These are phyloP conservation scores for Agrilus cyanescens DNA, from an alignment of 2,888 invertebrate genomes.

Conservation along the genomic window DNA sequence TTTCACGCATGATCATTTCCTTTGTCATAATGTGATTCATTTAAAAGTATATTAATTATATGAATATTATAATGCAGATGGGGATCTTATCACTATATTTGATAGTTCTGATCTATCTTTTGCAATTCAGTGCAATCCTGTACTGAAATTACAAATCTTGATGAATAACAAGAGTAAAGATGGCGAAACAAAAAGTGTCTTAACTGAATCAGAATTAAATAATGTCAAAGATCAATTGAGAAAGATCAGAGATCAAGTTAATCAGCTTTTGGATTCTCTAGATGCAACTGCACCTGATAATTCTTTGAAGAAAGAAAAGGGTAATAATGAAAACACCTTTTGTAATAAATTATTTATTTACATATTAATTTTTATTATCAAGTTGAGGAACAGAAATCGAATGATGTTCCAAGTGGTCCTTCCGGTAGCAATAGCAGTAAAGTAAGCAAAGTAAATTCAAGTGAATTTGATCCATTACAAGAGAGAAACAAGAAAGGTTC, in stretches of 20 bases:
- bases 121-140: conserved; percentile 55
- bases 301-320: conserved; percentile 5
- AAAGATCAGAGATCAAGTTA: conserved; percentile 46
- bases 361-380: too few relatives aligned
- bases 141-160: conserved; percentile 51
- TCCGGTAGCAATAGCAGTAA: too few relatives aligned
- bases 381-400: too few relatives aligned
- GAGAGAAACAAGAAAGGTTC: conserved; percentile 24
- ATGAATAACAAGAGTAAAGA: conserved; percentile 28
- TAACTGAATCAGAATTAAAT: conserved; percentile 33
- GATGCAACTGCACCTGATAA: conserved; percentile 25
- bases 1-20: too few relatives aligned
- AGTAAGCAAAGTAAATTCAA: conserved; percentile 34
- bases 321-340: conserved; percentile 2
- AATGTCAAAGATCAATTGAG: conserved; percentile 36
- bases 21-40: too few relatives aligned
- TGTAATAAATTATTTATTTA: not conserved
- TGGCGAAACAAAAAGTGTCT: conserved; percentile 19
- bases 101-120: conserved; percentile 58
- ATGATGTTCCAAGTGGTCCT: too few relatives aligned
- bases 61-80: conserved; percentile 40
- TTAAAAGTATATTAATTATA: too few relatives aligned
- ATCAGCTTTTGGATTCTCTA: conserved; percentile 44
- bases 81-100: conserved; percentile 57
- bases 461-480: conserved; percentile 49